Base-by-base conservation (phyloP, 2,888 invertebrate genomes). In the Caenorhabditis sulstoni region DNA sequence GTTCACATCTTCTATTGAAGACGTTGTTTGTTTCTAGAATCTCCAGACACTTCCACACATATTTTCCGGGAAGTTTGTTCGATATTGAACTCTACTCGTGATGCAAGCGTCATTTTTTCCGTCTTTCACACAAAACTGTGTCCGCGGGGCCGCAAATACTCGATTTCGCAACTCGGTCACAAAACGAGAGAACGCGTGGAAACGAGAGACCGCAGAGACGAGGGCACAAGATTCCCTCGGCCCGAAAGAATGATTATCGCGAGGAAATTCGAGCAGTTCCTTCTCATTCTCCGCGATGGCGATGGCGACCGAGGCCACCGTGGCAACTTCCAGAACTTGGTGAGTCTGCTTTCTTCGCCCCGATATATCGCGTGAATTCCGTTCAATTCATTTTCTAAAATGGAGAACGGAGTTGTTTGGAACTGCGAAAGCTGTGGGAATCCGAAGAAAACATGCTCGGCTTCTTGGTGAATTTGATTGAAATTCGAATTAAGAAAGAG, bases 161-260 rank as follows among this genome's bases (percentile, higher is more conserved):
- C 18, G 1, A 39, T 71, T 71, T 62, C 62, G 71, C 71, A 71
- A 71, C 20, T 37, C 71, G 45, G 71, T 55, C 71, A 71, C 71
- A 62, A 57, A 71, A 62, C 1, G 55, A 71, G 55, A 62, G n/a
- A 62, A 20, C 7, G n/a, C 23, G 37, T 4, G 2, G 2, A 18
- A n/a, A 14, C 11, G 23, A 47, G 71, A 62, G 41, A 39, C 22
- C 16, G n/a, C 47, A 71, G 71, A 45, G 45, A 39, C 35, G 53
- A 39, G 62, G 52, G 35, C 68, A 68, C 68, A 68, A 59, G 16
- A 41, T 59, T 59, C 57, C 41, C 39, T 57, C 35, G 23, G 22
- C 57, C 7, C 16, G 23, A 41, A 35, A 59, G 9, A 61, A 47
- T 37, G 61, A 53, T 22, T 52, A 53, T 61, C 22, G 41, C 4